Percentiles rank a stretch among this genome's conserved stretches.
Conservation (phyloP, 2,113 vertebrate genomes). For the Melanerpes aurifrons region DNA sequence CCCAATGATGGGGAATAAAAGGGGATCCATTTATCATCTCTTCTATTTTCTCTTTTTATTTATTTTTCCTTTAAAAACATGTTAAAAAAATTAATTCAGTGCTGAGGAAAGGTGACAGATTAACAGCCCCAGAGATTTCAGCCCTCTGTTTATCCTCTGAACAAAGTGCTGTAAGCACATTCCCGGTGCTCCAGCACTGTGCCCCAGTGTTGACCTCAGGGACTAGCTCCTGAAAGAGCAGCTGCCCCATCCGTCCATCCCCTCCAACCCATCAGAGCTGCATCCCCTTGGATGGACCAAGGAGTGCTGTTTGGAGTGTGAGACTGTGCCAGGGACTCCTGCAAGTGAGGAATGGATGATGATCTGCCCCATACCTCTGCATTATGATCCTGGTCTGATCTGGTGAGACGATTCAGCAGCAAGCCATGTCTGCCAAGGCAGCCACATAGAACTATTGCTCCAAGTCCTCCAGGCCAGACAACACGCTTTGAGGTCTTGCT, state of each 20-base stretch:
- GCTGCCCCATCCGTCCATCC: not conserved
- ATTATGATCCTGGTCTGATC: not conserved
- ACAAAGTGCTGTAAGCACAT: not conserved
- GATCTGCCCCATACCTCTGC: not conserved
- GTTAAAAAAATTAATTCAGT: conserved; percentile 63
- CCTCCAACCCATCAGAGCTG: not conserved
- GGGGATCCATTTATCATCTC: conserved; percentile 53
- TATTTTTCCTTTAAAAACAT: conserved; percentile 59
- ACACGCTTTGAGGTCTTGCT: not conserved
- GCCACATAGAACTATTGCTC: not conserved
- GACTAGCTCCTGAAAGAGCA: not conserved
- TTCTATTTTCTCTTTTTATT: conserved; percentile 56
- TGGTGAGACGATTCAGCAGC: not conserved
- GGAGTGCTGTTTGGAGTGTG: not conserved
- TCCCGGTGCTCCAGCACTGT: not conserved
- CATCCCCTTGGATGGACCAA: not conserved
- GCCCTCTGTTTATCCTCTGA: conserved; percentile 49
- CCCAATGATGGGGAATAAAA: not conserved
- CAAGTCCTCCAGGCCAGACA: not conserved
- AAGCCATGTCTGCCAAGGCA: not conserved
- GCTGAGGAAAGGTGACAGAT: conserved; percentile 64
- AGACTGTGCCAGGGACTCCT: not conserved
- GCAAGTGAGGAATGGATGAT: not conserved
- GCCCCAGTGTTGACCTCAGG: conserved; percentile 42
- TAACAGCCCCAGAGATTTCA: conserved; percentile 57